phyloP scores from a whole-genome alignment of 2,797 vertebrate genomes.

The Poecilia wingei region DNA sequence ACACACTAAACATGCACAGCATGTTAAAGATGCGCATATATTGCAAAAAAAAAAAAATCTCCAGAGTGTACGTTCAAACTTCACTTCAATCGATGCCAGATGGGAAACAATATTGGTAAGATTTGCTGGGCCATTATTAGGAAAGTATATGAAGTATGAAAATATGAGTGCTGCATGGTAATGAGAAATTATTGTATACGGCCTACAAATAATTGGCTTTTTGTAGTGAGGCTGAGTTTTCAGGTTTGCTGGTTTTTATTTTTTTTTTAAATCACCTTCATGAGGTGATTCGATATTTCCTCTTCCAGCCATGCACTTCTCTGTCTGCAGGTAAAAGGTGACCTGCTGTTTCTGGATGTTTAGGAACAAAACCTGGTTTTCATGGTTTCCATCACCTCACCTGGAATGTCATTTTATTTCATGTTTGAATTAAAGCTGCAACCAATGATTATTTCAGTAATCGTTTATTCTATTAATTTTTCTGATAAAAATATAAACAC shows the following conservation, averaged over 20 bases:
- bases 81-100: conserved; percentile 55
- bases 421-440: background rate
- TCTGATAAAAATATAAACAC: no score
- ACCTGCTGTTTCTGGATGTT: conserved; percentile 35
- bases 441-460: no score
- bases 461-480: no score
- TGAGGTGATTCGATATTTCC: conserved; percentile 28
- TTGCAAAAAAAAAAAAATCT: conserved; percentile 49
- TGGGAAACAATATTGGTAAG: conserved; percentile 69
- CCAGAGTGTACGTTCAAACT: conserved; percentile 49
- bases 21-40: conserved; percentile 65
- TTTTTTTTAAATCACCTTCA: conserved; percentile 7
- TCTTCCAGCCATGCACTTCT: conserved; percentile 20
- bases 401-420: background rate
- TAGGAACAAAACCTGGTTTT: conserved; percentile 1
- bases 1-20: conserved; percentile 58
- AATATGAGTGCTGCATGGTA: conserved; percentile 51
- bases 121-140: conserved; percentile 60
- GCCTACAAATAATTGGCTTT: conserved; percentile 51
- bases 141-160: conserved; percentile 44
- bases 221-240: conserved; percentile 29
- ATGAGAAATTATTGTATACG: conserved; percentile 48
- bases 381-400: background rate
- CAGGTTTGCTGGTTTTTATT: conserved; percentile 23
- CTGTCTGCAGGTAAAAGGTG: conserved; percentile 38